Base-by-base conservation (phyloP, 2,888 invertebrate species). In the Microchrysa polita region DNA sequence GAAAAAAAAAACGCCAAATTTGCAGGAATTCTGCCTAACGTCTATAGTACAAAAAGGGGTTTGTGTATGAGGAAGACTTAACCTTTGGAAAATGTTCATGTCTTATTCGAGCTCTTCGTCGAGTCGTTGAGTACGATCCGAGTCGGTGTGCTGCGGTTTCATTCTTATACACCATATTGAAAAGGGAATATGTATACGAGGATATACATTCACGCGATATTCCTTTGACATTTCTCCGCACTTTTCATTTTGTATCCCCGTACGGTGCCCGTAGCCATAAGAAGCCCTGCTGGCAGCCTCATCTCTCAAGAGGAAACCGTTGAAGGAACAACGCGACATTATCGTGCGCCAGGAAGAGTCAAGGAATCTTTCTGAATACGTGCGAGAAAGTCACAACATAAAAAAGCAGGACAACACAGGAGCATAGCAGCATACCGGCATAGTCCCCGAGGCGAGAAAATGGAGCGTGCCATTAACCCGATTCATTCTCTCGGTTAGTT, bases 401-500 rank as follows among this genome's bases (percentile, higher is more conserved):
- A 34, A 34, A 34, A 34, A 34, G 27, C 4, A 34, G 27, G 4
- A 34, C 27, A 34, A 34, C n/a, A n/a, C 14, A 60, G 14, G 60
- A 60, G 22, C 60, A 9, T 27, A 23, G 60, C 34, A n/a, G 10
- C 34, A 14, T 34, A 34, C 27, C 7, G 27, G 61, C 61, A 48
- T 7, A 48, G 48, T 48, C 48, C 61, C 23, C 5, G 40, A 34
- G 40, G 40, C 16, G 40, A 40, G 20, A 10, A 18, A 40, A 61
- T 61, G 42, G 61, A 61, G 61, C 23, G 61, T 16, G 40, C 61
- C 42, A 61, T 61, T 61, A 61, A 61, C 61, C 61, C 27, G 27
- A 61, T 61, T 61, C 61, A 61, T 40, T 40, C 18, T 16, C 40
- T 61, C n/a, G n/a, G 27, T 5, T 40, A 40, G n/a, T n/a, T 42